A percentile compares a stretch with the other conserved stretches of the same genome.
These are phyloP conservation scores for Clarias macrocephalus DNA, from an alignment of 2,113 vertebrate species.

Conservation along the genomic window DNA sequence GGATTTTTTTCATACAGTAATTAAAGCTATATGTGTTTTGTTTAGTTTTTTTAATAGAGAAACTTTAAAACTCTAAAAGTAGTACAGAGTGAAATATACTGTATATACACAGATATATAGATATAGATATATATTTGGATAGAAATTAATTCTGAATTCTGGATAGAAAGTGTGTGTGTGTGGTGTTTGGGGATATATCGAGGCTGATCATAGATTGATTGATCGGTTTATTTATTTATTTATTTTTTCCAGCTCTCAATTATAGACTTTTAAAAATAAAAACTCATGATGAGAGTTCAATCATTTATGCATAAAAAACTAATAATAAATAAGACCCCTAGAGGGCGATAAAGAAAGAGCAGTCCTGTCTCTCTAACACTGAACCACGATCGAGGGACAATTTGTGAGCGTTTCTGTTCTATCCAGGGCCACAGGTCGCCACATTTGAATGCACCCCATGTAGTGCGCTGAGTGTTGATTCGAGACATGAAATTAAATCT, in stretches of 20 bases:
- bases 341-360: neutral
- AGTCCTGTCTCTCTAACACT: neutral
- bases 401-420: neutral
- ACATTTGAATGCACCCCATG: neutral
- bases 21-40: neutral
- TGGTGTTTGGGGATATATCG: neutral
- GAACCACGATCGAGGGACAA: neutral
- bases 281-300: neutral
- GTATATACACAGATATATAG: neutral
- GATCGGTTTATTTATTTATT: neutral
- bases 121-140: constrained; percentile 10
- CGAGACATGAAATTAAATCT: neutral
- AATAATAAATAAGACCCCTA: neutral
- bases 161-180: neutral
- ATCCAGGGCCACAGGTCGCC: neutral
- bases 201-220: neutral
- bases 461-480: neutral
- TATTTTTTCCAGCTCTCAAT: neutral
- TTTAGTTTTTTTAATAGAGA: constrained; percentile 11
- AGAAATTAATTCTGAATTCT: constrained; percentile 7
- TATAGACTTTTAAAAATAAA: neutral
- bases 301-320: neutral
- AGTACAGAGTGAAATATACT: neutral
- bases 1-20: neutral
- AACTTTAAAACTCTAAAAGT: neutral